A percentile compares a stretch with the other conserved stretches of the same genome.
These are phyloP conservation scores for Sinocyclocheilus maitianheensis DNA, from an alignment of 2,113 vertebrate species.

Conservation along the genomic window DNA sequence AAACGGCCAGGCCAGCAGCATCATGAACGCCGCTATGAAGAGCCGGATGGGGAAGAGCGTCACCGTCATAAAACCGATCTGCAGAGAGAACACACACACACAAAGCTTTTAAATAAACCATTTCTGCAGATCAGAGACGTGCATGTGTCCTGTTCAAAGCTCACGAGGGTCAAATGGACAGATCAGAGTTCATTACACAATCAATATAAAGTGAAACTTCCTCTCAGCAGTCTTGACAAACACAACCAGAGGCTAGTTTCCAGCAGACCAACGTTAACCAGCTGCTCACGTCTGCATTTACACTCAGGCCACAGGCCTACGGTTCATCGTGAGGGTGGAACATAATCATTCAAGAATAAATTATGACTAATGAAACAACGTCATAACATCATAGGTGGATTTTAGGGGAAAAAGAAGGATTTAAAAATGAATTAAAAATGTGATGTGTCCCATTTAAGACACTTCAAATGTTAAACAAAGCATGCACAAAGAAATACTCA, in stretches of 20 bases:
- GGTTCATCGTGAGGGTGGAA: no score
- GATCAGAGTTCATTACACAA: not conserved
- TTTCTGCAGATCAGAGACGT: not conserved
- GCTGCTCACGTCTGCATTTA: no score
- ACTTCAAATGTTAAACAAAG: not conserved
- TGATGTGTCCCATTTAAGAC: not conserved
- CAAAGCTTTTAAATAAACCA: not conserved
- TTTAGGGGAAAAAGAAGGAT: no score
- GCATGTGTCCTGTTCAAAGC: not conserved
- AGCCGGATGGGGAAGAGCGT: slow-evolving; percentile 95
- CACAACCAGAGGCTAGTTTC: not conserved
- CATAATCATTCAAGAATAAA: no score
- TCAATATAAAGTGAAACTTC: no score
- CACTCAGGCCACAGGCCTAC: no score
- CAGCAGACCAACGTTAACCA: no score
- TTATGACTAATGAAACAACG: no score
- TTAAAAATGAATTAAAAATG: no score
- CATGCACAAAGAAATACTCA: not conserved
- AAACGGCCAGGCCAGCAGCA: slow-evolving; percentile 97
- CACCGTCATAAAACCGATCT: slow-evolving; percentile 93
- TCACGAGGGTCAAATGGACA: not conserved
- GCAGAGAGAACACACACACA: slow-evolving; percentile 59
- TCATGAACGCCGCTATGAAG: slow-evolving; percentile 91
- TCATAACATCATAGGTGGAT: no score
- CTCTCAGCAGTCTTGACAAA: no score